Evolutionary conservation across 2,797 vertebrate genomes (phyloP), one percentile per base, ranked within the genome.

Genomic region (Apogon talboti): DNA sequence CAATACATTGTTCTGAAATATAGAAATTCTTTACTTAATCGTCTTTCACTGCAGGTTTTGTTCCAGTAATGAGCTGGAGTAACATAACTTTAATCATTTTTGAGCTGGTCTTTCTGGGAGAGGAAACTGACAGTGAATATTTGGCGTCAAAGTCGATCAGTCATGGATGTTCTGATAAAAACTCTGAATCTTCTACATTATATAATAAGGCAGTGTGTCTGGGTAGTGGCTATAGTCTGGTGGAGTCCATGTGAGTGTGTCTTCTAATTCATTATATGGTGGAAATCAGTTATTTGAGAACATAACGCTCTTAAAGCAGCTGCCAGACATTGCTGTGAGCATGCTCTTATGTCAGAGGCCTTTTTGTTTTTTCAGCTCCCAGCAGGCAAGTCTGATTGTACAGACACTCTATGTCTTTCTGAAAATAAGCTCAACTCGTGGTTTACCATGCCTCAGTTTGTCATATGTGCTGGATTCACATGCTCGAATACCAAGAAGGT

Each of bases 401-500:
- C 58, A 54, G 71, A 68, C 33, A 51, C 47, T 54, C 63, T 54
- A 16, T 67, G 68, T 45, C 46, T 50, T 2, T 61, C 75, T 71
- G 58, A 76, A 76, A 83, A 85, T 76, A 82, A 78, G 59, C 61
- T 70, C 16, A 83, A 76, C 85, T 80, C 74, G 71, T 91, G 87
- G 71, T 84, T 58, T 69, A 64, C 65, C 71, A 54, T 85, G 81
- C 79, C 81, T 76, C 60, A 55, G 42, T 70, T 64, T 74, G 71
- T 83, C 76, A 80, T 76, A 76, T 74, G 76, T 56, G 42, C 69
- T 63, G 35, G 60, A 43, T 61, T 77, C 73, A 78, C 76, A 74
- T 70, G 65, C 21, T 59, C 48, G 8, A 59, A 78, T 74, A 57
- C 42, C 63, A 19, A 11, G 16, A 56, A 58, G 56, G 30, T 40